Evolutionary conservation across 1,140 invertebrate genomes (phyloP), one percentile per base, ranked within the genome.

Genomic region (Drosophila bocki): DNA sequence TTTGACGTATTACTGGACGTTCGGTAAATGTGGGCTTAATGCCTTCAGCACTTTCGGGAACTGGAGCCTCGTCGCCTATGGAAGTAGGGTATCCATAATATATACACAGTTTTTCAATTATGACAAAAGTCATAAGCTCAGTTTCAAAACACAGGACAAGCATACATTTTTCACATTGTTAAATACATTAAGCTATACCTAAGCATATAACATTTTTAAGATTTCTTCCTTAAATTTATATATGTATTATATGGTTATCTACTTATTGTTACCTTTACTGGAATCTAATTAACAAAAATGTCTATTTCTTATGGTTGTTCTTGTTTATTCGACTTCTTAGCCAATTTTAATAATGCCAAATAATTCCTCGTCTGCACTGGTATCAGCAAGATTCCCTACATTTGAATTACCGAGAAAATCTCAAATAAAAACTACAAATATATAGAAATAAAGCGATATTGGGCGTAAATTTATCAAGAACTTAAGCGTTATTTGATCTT

Each of bases 21-120:
- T 99, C 98, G 78, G 98, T 98, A 94, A 99, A 99, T 68, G 97
- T 98, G 57, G 98, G 98, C 94, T 97, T 97, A 92, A 97, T 96
- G 91, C 96, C 97, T 93, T 98, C 96, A n/a, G 75, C 54, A 42
- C 82, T 91, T 80, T 96, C 96, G 69, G 97, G 97, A 82, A 97
- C 96, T 60, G 97, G 96, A 90, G 97, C 97, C 94, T 98, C 97
- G 94, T 98, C 97, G 96, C 97, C 97, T 98, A 95, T 69, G 67
- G 75, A 84, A 70, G 82, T 86, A 91, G 88, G 51, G 54, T 83
- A 78, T 79, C 75, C 63, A 77, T 72, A 70, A 54, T 54, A 37
- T 90, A 77, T 39, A 76, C 70, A 79, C 50, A 72, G 29, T 72
- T 76, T 19, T 64, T 58, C 44, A 82, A 65, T 70, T 54, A 39